These are phyloP conservation scores for Gorsachius magnificus DNA, from an alignment of 2,797 vertebrate species.

Conservation along the genomic window DNA sequence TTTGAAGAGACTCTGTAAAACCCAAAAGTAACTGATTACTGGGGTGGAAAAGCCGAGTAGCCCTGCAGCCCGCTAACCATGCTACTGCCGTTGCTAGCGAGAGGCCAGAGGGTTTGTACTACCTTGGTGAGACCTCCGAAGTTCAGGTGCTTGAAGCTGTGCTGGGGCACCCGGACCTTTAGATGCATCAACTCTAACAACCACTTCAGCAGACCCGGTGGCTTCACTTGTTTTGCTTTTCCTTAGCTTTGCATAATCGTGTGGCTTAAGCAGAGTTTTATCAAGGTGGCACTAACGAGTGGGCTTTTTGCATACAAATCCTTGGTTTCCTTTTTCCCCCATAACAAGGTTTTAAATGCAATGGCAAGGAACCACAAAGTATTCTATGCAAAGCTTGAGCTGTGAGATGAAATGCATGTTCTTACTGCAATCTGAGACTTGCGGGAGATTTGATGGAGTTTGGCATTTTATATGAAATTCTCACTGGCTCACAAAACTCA, in stretches of 20 bases:
- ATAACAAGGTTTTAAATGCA: background rate
- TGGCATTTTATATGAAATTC: background rate
- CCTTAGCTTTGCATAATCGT: background rate
- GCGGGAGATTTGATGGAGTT: background rate
- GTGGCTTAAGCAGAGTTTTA: background rate
- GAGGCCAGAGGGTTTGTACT: background rate
- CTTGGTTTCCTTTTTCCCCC: background rate
- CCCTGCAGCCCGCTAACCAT: background rate
- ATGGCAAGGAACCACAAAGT: background rate
- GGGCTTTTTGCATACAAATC: background rate
- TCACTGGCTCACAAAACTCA: background rate
- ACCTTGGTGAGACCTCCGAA: background rate
- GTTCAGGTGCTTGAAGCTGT: background rate
- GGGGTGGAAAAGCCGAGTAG: background rate
- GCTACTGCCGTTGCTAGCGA: background rate
- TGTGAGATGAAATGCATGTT: background rate
- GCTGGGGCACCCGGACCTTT: background rate
- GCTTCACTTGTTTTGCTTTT: background rate
- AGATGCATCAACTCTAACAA: background rate
- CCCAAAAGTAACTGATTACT: background rate
- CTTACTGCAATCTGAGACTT: background rate
- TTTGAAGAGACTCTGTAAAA: background rate
- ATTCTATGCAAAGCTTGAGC: background rate
- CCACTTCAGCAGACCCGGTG: background rate
- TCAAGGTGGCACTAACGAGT: background rate